A percentile compares a stretch with the other conserved stretches of the same genome.
These are phyloP conservation scores for Crenichthys baileyi DNA, from an alignment of 2,797 vertebrate species.

Conservation along the genomic window DNA sequence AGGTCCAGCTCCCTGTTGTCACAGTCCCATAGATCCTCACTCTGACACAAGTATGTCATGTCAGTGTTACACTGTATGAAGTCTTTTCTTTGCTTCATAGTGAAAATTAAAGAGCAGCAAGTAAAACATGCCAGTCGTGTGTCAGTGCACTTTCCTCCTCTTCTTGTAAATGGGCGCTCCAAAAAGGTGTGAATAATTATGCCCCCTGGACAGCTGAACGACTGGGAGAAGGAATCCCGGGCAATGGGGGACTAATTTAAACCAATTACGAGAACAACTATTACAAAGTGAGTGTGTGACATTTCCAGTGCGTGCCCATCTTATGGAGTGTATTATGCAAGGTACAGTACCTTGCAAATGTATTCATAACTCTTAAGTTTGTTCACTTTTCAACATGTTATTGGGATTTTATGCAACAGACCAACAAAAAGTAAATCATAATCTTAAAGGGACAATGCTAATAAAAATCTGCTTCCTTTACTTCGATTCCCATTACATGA, in stretches of 20 bases:
- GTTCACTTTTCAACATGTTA: not conserved
- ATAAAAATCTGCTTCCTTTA: not conserved
- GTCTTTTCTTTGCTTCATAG: not conserved
- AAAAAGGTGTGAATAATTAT: slow-evolving; percentile 44
- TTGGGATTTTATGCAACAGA: not conserved
- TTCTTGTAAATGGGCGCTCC: slow-evolving; percentile 34
- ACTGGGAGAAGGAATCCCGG: slow-evolving; percentile 20
- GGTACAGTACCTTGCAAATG: not conserved
- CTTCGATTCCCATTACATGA: not conserved
- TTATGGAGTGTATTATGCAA: not conserved
- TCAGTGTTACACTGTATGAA: slow-evolving; percentile 2
- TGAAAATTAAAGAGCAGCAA: not conserved
- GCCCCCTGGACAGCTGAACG: slow-evolving; percentile 36
- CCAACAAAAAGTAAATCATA: not conserved
- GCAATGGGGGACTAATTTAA: slow-evolving; percentile 42
- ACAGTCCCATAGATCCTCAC: slow-evolving; percentile 5
- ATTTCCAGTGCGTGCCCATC: not conserved
- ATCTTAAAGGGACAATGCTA: not conserved
- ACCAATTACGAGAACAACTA: slow-evolving; percentile 45
- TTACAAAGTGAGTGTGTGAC: slow-evolving; percentile 1
- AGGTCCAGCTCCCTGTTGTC: not conserved
- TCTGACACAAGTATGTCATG: slow-evolving; percentile 25
- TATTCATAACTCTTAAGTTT: not conserved
- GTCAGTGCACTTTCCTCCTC: slow-evolving; percentile 7
- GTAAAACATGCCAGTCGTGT: not conserved